Evolutionary conservation across 2,888 invertebrate species (phyloP), one percentile per base, ranked within the genome.

Genomic region (Alitta virens): DNA sequence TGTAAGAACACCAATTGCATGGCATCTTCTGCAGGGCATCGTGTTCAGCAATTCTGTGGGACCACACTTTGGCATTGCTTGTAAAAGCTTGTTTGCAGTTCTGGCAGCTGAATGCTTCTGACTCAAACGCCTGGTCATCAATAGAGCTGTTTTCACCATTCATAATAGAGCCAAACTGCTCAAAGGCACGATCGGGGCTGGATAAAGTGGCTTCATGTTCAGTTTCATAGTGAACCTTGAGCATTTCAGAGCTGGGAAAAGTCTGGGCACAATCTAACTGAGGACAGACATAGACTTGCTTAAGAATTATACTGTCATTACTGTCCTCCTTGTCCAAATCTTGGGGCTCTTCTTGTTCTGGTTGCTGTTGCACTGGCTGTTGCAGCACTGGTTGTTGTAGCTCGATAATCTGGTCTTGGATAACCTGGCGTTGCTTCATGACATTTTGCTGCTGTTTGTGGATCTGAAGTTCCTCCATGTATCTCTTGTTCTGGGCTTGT

Each of bases 1-100:
- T 55, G 25, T 51, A 63, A 14, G 58, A 63, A 38, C 69, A 69
- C 12, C 43, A 25, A 16, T 66, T 64, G 50, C 68, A 69, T 51
- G 25, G 46, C 23, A 65, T 53, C 24, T 58, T 49, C 42, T 12
- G 42, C 21, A 42, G 24, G 18, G 53, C 63, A n/a, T 57, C 52
- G 46, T 65, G 65, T 33, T 56, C 60, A 21, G 33, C 50, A 0
- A 63, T 18, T 1, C 52, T 38, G 38, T 67, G 68, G 14, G 62
- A 40, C 66, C 68, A 67, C 66, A 64, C 63, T 26, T 51, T 54
- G 18, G 61, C 57, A 5, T 56, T 51, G 43, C 38, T 52, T 14
- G 65, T 62, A 33, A 67, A 67, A 18, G 43, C 25, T 56, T 52
- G 43, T n/a, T 50, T 33, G 24, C 68, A 68, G 16, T 56, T 46